Evolutionary conservation across 2,113 vertebrate species (phyloP).

Genomic region (Macroglossus sobrinus): DNA sequence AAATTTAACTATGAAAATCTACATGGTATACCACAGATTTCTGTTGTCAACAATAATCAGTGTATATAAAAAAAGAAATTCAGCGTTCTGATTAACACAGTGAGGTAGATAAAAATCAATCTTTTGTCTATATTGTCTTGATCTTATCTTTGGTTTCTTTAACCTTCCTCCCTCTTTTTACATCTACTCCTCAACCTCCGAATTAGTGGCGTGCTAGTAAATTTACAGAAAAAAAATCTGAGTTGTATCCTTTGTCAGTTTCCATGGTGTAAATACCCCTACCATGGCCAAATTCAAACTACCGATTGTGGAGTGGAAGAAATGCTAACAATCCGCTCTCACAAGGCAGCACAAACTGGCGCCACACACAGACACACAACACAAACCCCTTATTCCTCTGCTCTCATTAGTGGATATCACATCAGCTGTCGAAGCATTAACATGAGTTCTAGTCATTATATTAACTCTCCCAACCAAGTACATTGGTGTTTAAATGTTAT

Average conservation of each 20-base stretch:
- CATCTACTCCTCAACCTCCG: not conserved
- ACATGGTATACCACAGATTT: not conserved
- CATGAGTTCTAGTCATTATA: not conserved
- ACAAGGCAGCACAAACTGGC: not conserved
- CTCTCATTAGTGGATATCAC: too few relatives aligned
- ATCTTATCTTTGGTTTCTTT: not conserved
- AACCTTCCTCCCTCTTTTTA: not conserved
- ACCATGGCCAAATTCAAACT: not conserved
- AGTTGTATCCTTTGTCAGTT: not conserved
- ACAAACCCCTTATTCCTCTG: not conserved
- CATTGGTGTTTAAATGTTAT: not conserved
- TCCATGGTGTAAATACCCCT: not conserved
- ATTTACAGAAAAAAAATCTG: not conserved
- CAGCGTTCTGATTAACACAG: not conserved
- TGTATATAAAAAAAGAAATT: not conserved
- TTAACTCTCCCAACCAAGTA: not conserved
- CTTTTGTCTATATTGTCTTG: not conserved
- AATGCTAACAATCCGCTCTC: not conserved
- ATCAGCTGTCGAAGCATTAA: not conserved
- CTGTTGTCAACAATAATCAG: not conserved
- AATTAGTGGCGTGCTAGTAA: not conserved
- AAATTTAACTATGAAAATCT: not conserved
- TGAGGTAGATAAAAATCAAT: not conserved
- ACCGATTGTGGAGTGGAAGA: not conserved
- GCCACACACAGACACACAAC: not conserved